phyloP scores from a whole-genome alignment of 1,140 invertebrate species.

The Drosophila sproati region DNA sequence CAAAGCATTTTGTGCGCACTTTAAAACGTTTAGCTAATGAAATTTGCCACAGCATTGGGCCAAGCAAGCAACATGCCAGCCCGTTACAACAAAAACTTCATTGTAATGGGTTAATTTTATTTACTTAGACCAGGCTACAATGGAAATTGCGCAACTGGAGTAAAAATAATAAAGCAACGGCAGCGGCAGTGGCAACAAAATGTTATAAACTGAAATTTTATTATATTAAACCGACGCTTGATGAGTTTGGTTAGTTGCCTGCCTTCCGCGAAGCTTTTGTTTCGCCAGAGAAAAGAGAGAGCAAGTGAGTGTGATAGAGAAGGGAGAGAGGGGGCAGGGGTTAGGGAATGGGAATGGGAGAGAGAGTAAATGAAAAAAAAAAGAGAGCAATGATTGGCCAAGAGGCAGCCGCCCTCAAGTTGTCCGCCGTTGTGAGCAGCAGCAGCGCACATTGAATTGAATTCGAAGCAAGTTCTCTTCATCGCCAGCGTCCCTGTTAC shows the following conservation, averaged over 20 bases:
- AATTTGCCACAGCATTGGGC: slow-evolving; percentile 62
- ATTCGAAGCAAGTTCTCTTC: slow-evolving; percentile 53
- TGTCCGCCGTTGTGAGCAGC: slow-evolving; percentile 40
- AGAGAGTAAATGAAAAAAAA: not conserved
- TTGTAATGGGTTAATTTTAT: slow-evolving; percentile 80
- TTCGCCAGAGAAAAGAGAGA: slow-evolving; percentile 24
- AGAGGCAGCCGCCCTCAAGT: slow-evolving; percentile 43
- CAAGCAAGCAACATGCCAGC: slow-evolving; percentile 40
- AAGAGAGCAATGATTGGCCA: slow-evolving; percentile 19
- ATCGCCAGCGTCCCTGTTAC: slow-evolving; percentile 24
- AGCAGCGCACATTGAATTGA: slow-evolving; percentile 65
- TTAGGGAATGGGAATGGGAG: not conserved
- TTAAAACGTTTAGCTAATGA: slow-evolving; percentile 79
- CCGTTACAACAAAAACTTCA: slow-evolving; percentile 64
- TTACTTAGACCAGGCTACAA: slow-evolving; percentile 65
- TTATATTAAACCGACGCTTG: slow-evolving; percentile 79
- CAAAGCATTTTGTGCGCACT: slow-evolving; percentile 74
- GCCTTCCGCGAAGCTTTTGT: slow-evolving; percentile 35
- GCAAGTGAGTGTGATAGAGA: not conserved
- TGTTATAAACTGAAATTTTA: slow-evolving; percentile 78
- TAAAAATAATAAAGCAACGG: slow-evolving; percentile 73
- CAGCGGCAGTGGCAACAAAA: slow-evolving; percentile 33
- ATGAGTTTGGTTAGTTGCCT: slow-evolving; percentile 75
- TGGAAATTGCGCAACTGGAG: slow-evolving; percentile 56
- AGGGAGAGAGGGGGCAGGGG: slow-evolving; percentile 3